Percentiles rank a stretch among this genome's conserved stretches.
These are phyloP conservation scores for Rhinopithecus roxellana DNA, from an alignment of 2,113 vertebrate genomes.

Conservation along the genomic window DNA sequence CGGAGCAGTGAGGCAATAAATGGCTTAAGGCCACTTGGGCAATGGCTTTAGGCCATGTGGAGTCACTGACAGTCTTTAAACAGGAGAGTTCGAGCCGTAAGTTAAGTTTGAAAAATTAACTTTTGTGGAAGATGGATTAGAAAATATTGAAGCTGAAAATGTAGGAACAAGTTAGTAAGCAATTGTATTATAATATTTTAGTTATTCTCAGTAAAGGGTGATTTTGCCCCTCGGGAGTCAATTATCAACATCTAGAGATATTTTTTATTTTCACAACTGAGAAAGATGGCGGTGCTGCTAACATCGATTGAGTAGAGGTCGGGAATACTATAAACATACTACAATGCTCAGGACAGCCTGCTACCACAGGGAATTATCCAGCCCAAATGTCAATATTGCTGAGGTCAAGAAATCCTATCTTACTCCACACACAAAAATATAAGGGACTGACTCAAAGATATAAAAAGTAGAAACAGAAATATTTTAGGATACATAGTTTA, in stretches of 20 bases:
- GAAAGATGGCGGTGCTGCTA: not conserved
- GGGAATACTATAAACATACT: not conserved
- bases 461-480: conserved; percentile 2
- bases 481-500: not conserved
- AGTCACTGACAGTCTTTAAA: not conserved
- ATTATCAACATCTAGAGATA: not conserved
- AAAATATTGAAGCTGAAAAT: not conserved
- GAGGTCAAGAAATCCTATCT: not conserved
- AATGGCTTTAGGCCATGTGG: not conserved
- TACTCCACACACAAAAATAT: not conserved
- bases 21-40: not conserved
- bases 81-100: not conserved
- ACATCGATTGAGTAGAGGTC: not conserved
- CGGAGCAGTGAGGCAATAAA: not conserved
- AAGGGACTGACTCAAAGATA: not conserved
- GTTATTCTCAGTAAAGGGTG: not conserved
- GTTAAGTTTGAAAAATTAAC: conserved; percentile 32
- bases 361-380: not conserved
- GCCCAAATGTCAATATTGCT: not conserved
- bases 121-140: not conserved
- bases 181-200: not conserved
- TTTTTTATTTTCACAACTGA: not conserved
- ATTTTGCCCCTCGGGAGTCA: not conserved
- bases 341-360: not conserved
- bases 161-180: not conserved